These are phyloP conservation scores for Gorsachius magnificus DNA, from an alignment of 2,797 vertebrate species.

Conservation along the genomic window DNA sequence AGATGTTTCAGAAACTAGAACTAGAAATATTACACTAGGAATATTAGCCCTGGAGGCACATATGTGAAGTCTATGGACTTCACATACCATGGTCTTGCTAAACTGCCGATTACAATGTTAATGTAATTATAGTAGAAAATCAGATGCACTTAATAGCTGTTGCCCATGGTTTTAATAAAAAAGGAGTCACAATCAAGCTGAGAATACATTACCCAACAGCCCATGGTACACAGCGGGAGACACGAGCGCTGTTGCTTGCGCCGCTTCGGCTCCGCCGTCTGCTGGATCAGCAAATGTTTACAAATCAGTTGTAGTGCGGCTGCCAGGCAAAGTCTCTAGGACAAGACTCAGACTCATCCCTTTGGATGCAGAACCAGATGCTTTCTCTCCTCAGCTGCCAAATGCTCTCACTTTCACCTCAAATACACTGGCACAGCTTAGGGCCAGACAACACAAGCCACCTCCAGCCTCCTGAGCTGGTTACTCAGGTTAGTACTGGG, in stretches of 20 bases:
- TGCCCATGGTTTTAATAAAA: background rate
- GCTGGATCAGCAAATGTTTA: background rate
- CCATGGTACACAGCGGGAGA: background rate
- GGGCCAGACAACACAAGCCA: background rate
- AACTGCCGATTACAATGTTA: rapidly evolving
- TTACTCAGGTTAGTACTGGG: background rate
- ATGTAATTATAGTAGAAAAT: background rate
- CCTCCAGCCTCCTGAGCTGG: background rate
- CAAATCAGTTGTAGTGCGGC: background rate
- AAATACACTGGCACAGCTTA: background rate
- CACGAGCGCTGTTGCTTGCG: rapidly evolving
- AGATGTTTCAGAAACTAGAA: background rate
- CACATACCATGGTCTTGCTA: background rate
- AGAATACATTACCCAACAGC: background rate
- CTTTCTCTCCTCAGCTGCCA: constrained; percentile 17
- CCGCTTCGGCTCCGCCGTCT: background rate
- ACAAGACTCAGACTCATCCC: background rate
- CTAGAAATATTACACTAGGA: background rate
- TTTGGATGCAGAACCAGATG: background rate
- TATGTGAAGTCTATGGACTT: background rate
- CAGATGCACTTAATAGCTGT: background rate
- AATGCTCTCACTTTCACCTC: background rate
- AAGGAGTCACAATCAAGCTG: background rate
- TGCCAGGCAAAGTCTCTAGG: background rate
- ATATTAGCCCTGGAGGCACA: background rate